Evolutionary conservation across 2,888 invertebrate genomes (phyloP), one percentile per base, ranked within the genome.

Genomic region (Acholoe squamosa): DNA sequence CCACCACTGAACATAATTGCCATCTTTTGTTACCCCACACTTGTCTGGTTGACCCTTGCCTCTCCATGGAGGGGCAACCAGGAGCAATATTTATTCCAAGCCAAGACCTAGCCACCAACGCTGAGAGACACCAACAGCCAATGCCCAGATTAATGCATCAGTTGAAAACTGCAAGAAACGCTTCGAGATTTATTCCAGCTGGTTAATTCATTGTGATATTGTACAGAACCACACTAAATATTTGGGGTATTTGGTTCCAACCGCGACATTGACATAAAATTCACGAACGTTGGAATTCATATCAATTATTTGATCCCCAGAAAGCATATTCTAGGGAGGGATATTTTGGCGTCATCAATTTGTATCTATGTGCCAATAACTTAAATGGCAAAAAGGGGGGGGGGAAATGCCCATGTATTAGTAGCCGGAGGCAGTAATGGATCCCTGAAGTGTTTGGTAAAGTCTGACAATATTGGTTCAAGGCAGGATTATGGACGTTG

Each of bases 11-110:
- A 3, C n/a, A 71, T 71, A 71, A 71, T 71, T 71, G 71, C 28
- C 28, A 71, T 71, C 12, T 71, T 71, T 71, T 71, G 71, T 71
- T 71, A 71, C 71, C 71, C 12, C 71, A 28, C 71, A 71, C 71
- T 71, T 71, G 71, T 71, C 25, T 1, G 71, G 16, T 0, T 71
- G 71, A 71, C 71, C 71, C 28, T 71, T 71, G 71, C 71, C 71
- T 71, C 71, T 0, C 0, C 28, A 0, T n/a, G 71, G 61, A 61
- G 61, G 71, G 71, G 28, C n/a, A 28, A 71, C 71, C 71, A 71
- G 71, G 28, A 71, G 28, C 71, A 71, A 71, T 25, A 71, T 71
- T 71, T 71, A 25, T 28, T 71, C 71, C 71, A 28, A 25, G 71
- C 3, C 71, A 28, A 14, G 71, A 3, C 12, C 25, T 71, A 25